These are phyloP conservation scores for Haliclystus octoradiatus DNA, from an alignment of 30 jellyfish, hydroid and myxozoan species.

Conservation along the genomic window DNA sequence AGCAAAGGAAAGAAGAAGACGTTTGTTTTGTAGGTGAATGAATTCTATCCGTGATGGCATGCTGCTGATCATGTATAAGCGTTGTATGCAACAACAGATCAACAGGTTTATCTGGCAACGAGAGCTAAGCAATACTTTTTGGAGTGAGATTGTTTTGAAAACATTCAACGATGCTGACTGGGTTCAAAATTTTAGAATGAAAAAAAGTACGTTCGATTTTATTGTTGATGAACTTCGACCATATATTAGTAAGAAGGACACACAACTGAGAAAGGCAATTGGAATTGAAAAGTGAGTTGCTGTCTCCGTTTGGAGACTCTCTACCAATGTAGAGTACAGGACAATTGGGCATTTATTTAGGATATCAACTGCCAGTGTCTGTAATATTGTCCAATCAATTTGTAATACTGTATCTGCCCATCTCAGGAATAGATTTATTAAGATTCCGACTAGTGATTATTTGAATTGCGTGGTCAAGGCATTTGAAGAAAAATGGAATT, in stretches of 20 bases:
- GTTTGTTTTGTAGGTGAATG: no score
- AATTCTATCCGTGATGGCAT: no score
- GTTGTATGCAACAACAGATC: no score
- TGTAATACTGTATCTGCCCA: conserved; percentile 7
- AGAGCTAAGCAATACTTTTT: conserved; percentile 11
- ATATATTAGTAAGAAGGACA: conserved; percentile 4
- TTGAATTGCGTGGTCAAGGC: conserved; percentile 15
- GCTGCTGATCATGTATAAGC: no score
- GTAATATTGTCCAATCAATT: conserved; percentile 9
- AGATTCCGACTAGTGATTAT: conserved; percentile 15
- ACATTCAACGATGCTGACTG: conserved; percentile 7
- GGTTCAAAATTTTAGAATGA: conserved; percentile 11
- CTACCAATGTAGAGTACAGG: conserved; percentile 5
- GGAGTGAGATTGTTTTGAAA: conserved; percentile 7
- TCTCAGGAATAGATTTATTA: conserved; percentile 2
- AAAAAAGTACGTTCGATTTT: conserved; percentile 4
- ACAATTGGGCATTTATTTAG: conserved; percentile 26
- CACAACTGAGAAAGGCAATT: conserved; percentile 9
- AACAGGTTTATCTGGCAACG: no score
- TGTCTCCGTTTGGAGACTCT: conserved; percentile 18
- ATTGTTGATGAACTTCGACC: conserved; percentile 11
- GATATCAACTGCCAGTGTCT: conserved; percentile 21
- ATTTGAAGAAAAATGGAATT: conserved; percentile 11
- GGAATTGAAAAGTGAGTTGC: conserved; percentile 5
- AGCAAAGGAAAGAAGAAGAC: no score